phyloP scores from a whole-genome alignment of 2,797 vertebrate genomes.

The Ptychadena robeensis region DNA sequence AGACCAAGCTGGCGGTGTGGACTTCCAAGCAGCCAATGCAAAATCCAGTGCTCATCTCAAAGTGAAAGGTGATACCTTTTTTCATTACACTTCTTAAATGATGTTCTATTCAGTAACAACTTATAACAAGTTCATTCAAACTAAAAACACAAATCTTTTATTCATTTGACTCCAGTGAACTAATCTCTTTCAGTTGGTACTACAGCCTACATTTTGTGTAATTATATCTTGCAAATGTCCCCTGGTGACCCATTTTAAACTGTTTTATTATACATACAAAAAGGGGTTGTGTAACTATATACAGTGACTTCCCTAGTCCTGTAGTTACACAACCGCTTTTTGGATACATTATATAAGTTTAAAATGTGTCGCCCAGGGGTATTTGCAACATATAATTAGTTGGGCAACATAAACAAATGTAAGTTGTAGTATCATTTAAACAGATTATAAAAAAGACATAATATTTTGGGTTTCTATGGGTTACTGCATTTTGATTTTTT shows the following conservation, averaged over 20 bases:
- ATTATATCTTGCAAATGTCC: neutral
- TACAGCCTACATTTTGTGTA: neutral
- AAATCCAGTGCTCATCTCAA: slow-evolving; percentile 92
- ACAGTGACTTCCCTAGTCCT: too few species aligned
- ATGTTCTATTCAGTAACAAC: neutral
- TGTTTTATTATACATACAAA: neutral
- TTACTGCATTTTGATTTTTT: too few species aligned
- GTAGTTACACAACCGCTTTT: too few species aligned
- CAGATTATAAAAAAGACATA: too few species aligned
- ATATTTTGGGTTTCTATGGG: too few species aligned
- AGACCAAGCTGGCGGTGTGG: slow-evolving; percentile 89
- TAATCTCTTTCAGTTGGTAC: neutral
- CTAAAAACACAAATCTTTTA: too few species aligned
- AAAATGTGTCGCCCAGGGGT: too few species aligned
- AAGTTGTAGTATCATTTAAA: too few species aligned
- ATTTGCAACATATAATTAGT: too few species aligned
- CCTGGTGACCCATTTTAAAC: slow-evolving; percentile 70
- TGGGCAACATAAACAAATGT: too few species aligned
- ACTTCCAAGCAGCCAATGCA: slow-evolving; percentile 94
- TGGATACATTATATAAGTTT: too few species aligned
- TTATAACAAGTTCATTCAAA: neutral
- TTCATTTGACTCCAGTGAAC: neutral
- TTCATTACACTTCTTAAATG: neutral
- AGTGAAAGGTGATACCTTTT: slow-evolving; percentile 86
- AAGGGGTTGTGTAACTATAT: neutral